Evolutionary conservation across 2,888 invertebrate genomes (phyloP).

Genomic region (Orchesella flavescens): DNA sequence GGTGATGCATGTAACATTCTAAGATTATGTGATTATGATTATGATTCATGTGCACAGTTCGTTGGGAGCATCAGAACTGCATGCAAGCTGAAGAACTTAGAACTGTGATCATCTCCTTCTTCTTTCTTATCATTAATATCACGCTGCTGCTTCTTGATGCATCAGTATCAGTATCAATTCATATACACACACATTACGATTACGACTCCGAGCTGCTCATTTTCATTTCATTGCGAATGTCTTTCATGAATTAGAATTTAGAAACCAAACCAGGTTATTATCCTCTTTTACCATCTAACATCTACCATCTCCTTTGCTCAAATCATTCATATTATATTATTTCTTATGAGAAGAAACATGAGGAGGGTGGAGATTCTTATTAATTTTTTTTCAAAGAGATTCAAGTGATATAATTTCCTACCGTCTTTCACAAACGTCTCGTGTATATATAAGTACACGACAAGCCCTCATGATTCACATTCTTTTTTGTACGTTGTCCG

Average conservation of each 20-base stretch:
- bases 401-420: not conserved
- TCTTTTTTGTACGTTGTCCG: slow-evolving; percentile 22
- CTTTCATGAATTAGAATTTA: too few relatives aligned
- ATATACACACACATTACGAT: not conserved
- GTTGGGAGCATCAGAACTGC: too few relatives aligned
- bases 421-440: too few relatives aligned
- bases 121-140: slow-evolving; percentile 27
- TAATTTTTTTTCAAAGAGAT: slow-evolving; percentile 48
- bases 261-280: slow-evolving; percentile 45
- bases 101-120: not conserved
- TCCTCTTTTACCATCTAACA: slow-evolving; percentile 28
- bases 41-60: not conserved
- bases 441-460: slow-evolving; percentile 32
- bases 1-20: too few relatives aligned
- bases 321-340: slow-evolving; percentile 13
- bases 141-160: slow-evolving; percentile 4
- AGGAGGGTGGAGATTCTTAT: slow-evolving; percentile 53
- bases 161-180: slow-evolving; percentile 8
- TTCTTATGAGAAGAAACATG: slow-evolving; percentile 17
- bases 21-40: too few relatives aligned
- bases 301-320: not conserved
- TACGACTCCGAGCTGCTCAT: too few relatives aligned
- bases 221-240: too few relatives aligned
- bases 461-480: slow-evolving; percentile 48
- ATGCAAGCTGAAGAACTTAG: too few relatives aligned